Base-by-base conservation (phyloP, 2,797 vertebrate species). In the Pangasius larnaudii region DNA sequence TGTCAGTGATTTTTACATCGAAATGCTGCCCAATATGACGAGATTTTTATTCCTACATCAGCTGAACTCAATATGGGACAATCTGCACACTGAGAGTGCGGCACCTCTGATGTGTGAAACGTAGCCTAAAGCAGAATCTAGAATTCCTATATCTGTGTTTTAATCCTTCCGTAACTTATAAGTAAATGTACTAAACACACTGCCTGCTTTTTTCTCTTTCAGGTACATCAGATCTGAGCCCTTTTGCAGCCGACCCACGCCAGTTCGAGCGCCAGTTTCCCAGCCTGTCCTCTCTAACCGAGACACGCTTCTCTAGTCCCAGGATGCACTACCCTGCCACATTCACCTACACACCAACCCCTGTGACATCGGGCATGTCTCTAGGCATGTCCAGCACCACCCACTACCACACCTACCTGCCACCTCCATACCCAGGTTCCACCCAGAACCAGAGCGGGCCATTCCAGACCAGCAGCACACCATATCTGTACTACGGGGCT, bases 381-480 rank as follows among this genome's bases (percentile, higher is more conserved):
- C 95, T 97, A 93, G 97, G 97, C 93, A 92, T 93, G 92, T 93
- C 92, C 80, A 90, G 88, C 77, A 97, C 97, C 95, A 97, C 97
- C 93, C 97, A 97, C 94, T 98, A 98, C 95, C 97, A 97, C 91
- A 97, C 97, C 94, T 97, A 97, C 94, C 95, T 98, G 93, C 97
- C 97, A 92, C 97, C 97, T 88, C 97, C 97, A 88, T 98, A 97
- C 92, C 97, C 97, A 18, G 97, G 97, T 95, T 97, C 97, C 85
- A 96, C 97, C 95, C 97, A 97, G 95, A 97, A 97, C 95, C 97
- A 97, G 96, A 97, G 96, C 77, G 97, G 97, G 96, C 97, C 97
- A 93, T 97, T 97, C 96, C 97, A 98, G 96, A 97, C 97, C 96
- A 97, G 97, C 96, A 97, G 97, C 95, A 97, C 97, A 90, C 97